Percentiles rank a stretch among this genome's conserved stretches.
phyloP scores from a whole-genome alignment of 2,888 invertebrate species.

The Idaea aversata region DNA sequence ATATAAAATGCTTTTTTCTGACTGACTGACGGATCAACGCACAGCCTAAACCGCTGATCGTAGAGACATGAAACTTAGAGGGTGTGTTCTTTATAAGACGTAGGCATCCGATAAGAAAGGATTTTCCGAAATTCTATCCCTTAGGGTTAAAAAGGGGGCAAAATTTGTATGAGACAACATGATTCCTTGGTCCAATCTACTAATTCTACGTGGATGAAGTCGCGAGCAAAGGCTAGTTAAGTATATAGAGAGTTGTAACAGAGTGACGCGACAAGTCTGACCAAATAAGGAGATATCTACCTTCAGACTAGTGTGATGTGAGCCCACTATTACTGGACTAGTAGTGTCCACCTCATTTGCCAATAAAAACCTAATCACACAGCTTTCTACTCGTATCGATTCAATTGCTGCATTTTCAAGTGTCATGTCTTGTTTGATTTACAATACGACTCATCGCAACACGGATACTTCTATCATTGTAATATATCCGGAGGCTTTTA shows the following conservation, averaged over 20 bases:
- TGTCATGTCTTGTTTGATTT: slow-evolving; percentile 27
- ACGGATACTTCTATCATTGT: slow-evolving; percentile 18
- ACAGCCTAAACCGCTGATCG: too few species aligned
- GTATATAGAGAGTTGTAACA: slow-evolving; percentile 58
- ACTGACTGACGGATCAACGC: too few species aligned
- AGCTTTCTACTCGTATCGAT: slow-evolving; percentile 64
- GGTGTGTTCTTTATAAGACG: too few species aligned
- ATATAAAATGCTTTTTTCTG: too few species aligned
- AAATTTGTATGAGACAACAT: too few species aligned
- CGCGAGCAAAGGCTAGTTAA: slow-evolving; percentile 17
- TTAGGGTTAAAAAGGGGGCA: too few species aligned
- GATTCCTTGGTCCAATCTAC: slow-evolving; percentile 4
- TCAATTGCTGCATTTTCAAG: slow-evolving; percentile 31
- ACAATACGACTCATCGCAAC: slow-evolving; percentile 21
- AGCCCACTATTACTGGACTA: slow-evolving; percentile 26
- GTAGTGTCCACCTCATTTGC: slow-evolving; percentile 38
- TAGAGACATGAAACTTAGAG: too few species aligned
- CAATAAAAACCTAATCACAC: slow-evolving; percentile 55
- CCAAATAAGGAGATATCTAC: slow-evolving; percentile 57
- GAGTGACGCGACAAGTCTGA: slow-evolving; percentile 38
- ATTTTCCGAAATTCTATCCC: too few species aligned
- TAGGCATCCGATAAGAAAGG: too few species aligned
- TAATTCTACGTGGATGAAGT: not conserved
- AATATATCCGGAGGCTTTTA: slow-evolving; percentile 4
- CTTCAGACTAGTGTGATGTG: slow-evolving; percentile 44